phyloP scores from a whole-genome alignment of 35 echinoderm and acorn worm genomes.

The Hemicentrotus pulcherrimus region DNA sequence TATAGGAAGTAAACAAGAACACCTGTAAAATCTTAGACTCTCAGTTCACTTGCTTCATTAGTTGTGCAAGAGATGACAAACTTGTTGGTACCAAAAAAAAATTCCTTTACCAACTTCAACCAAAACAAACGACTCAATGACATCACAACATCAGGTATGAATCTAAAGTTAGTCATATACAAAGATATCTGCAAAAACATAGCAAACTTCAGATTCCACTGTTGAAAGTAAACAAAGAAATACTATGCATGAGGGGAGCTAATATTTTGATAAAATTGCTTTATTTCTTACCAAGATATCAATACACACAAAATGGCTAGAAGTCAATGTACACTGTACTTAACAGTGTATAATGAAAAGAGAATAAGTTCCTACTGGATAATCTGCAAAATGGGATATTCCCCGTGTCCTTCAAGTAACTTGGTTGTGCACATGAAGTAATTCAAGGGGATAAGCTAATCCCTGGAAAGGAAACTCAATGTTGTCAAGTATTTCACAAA shows the following conservation, averaged over 20 bases:
- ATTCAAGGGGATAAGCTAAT: neutral
- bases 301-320: too few species aligned
- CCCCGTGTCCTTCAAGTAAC: neutral
- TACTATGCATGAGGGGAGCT: neutral
- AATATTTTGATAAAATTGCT: neutral
- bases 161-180: neutral
- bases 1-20: neutral
- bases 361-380: neutral
- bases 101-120: neutral
- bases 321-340: too few species aligned
- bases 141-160: neutral
- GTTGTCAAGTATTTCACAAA: conserved; percentile 13
- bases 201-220: neutral
- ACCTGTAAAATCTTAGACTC: neutral
- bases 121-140: neutral
- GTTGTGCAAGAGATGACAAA: neutral
- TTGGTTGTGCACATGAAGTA: neutral
- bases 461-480: neutral
- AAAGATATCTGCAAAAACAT: too few species aligned
- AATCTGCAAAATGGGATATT: neutral
- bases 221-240: neutral
- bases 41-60: neutral
- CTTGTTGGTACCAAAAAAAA: neutral
- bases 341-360: neutral
- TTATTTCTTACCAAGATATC: neutral